Evolutionary conservation across 2,888 invertebrate species (phyloP), one percentile per base, ranked within the genome.

Genomic region (Aelia acuminata): DNA sequence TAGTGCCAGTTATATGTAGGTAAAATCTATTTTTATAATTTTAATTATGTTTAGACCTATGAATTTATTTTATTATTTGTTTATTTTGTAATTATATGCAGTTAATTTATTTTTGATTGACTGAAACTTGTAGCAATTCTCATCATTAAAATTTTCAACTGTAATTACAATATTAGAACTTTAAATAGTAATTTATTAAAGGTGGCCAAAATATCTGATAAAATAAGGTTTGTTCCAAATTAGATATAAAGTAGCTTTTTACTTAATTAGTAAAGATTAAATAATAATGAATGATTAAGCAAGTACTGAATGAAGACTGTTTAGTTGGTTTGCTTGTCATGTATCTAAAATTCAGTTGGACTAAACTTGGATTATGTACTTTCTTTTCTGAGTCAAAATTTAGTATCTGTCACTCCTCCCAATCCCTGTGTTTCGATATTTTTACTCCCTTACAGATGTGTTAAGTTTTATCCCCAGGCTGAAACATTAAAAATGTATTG

Each of bases 211-310:
- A 70, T 70, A 18, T 70, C 35, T 70, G 31, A 70, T 70, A 70
- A 70, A 70, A 70, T 35, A 70, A 70, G 31, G 63, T 70, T 70
- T 20, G 35, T 70, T 70, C 63, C 63, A 70, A 70, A 70, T 35
- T 70, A 70, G 63, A 70, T 70, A 70, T 70, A 11, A 70, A 35
- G 63, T 70, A 70, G 63, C 35, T 31, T 70, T 70, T 70, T 70
- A 70, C 63, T 35, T 35, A 35, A 70, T 35, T 70, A 70, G 63
- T 4, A 5, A 70, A 31, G 4, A 70, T 70, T 35, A 18, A 31
- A 70, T 7, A 22, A 15, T 18, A 70, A 70, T 35, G 31, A 70
- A 70, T 70, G 63, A 20, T 18, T 1, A 20, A 35, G 3, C 5
- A 70, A 70, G 18, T 20, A 57, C 26, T 26, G 57, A 22, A 26